A percentile compares a stretch with the other conserved stretches of the same genome.
Evolutionary conservation across 92 coral and sea anemone genomes (phyloP).

Genomic region (Epizoanthus stellaris): DNA sequence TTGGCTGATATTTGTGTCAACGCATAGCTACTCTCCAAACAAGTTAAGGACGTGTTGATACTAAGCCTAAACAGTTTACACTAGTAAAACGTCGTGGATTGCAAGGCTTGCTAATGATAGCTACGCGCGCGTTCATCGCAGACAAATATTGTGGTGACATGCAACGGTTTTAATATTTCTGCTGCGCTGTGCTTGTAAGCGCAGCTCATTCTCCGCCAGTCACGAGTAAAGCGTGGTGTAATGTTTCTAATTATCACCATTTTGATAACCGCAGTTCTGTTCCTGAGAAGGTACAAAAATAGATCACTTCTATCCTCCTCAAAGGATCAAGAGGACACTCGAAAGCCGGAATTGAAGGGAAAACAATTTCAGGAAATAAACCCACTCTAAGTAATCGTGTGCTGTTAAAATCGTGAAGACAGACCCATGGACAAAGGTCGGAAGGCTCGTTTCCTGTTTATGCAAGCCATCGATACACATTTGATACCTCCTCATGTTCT

Average conservation of each 20-base stretch:
- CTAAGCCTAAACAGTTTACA: no score
- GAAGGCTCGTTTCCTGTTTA: slow-evolving; percentile 23
- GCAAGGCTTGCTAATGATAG: no score
- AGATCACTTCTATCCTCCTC: background rate
- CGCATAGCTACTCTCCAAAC: no score
- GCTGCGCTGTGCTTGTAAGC: background rate
- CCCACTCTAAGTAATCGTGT: background rate
- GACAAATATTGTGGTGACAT: background rate
- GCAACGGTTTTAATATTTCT: background rate
- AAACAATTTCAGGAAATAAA: background rate
- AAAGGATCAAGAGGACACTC: background rate
- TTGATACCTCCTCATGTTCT: background rate
- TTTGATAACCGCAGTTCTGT: background rate
- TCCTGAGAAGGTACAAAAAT: background rate
- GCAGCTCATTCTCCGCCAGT: background rate
- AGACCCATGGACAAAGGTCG: slow-evolving; percentile 35
- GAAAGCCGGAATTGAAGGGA: background rate
- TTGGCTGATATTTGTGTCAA: no score
- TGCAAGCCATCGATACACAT: background rate
- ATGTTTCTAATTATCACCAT: slow-evolving; percentile 20
- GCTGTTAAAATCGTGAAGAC: slow-evolving; percentile 14
- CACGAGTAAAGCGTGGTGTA: background rate
- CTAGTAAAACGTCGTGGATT: no score
- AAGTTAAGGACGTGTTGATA: no score
- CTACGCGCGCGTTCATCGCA: no score